These are phyloP conservation scores for Yoshiicerus persimilis DNA, from an alignment of 1,140 invertebrate genomes.

Conservation along the genomic window DNA sequence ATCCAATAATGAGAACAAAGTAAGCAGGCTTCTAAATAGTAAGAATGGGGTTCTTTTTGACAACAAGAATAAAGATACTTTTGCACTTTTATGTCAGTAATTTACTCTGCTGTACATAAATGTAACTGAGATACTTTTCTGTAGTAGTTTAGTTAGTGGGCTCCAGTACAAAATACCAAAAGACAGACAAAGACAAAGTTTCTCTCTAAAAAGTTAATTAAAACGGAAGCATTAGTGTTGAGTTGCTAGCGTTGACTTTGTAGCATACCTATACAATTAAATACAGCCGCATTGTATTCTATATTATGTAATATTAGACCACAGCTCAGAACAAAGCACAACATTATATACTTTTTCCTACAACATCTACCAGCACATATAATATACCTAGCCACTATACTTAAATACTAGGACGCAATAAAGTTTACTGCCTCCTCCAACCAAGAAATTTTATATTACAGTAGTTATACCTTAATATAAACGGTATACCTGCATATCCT, in stretches of 20 bases:
- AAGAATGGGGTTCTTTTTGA: neutral
- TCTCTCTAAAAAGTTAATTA: slow-evolving; percentile 9
- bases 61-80: neutral
- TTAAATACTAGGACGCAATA: neutral
- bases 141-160: neutral
- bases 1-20: neutral
- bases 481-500: neutral
- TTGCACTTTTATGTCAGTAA: neutral
- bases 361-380: neutral
- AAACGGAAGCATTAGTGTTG: neutral
- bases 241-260: neutral
- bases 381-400: neutral
- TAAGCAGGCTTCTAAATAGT: neutral
- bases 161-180: neutral
- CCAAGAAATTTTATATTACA: too few species aligned
- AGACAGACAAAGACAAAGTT: neutral
- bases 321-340: neutral
- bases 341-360: neutral
- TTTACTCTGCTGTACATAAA: neutral
- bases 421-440: neutral
- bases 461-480: neutral
- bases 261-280: neutral
- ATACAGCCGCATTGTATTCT: neutral
- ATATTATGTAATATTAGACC: neutral
- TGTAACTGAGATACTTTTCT: neutral